Conservation (phyloP, 2,888 invertebrate species). For the Linnaemya vulpina region DNA sequence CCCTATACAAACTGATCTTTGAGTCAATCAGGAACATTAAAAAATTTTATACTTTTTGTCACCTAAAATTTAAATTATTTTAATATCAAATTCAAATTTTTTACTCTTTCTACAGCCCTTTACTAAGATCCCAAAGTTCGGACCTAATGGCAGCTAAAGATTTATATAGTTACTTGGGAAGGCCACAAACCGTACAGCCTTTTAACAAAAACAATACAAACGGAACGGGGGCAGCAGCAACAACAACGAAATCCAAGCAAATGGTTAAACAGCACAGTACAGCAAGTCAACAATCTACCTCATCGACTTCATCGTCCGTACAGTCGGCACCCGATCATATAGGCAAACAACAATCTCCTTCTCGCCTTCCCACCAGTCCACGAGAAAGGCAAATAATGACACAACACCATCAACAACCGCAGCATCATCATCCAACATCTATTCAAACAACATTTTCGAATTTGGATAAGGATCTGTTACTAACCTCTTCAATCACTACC, state of each 20-base stretch:
- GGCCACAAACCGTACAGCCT: conserved; percentile 69
- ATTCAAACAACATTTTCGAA: conserved; percentile 59
- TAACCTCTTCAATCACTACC: conserved; percentile 63
- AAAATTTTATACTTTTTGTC: neutral
- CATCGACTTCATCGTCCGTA: conserved; percentile 77
- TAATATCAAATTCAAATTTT: conserved; percentile 3
- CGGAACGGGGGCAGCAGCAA: conserved; percentile 43
- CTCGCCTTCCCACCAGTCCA: conserved; percentile 67
- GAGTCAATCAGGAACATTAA: conserved; percentile 48
- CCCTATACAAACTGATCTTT: conserved; percentile 40
- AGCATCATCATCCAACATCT: conserved; percentile 14
- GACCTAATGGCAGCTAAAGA: conserved; percentile 79
- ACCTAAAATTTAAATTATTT: neutral
- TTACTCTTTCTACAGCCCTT: conserved; percentile 74
- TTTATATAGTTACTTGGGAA: conserved; percentile 76
- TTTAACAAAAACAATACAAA: conserved; percentile 53
- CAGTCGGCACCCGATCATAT: conserved; percentile 75
- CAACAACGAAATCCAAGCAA: conserved; percentile 72
- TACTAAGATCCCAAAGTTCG: conserved; percentile 80
- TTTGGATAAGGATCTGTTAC: conserved; percentile 55
- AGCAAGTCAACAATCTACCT: conserved; percentile 78
- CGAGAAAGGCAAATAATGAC: conserved; percentile 72
- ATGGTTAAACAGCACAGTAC: conserved; percentile 77
- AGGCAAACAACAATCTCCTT: conserved; percentile 72
- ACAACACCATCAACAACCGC: conserved; percentile 60